Percentiles rank a stretch among this genome's conserved stretches.
Conservation (phyloP, 1,140 invertebrate species). For the Pseudachorutes palmiensis region DNA sequence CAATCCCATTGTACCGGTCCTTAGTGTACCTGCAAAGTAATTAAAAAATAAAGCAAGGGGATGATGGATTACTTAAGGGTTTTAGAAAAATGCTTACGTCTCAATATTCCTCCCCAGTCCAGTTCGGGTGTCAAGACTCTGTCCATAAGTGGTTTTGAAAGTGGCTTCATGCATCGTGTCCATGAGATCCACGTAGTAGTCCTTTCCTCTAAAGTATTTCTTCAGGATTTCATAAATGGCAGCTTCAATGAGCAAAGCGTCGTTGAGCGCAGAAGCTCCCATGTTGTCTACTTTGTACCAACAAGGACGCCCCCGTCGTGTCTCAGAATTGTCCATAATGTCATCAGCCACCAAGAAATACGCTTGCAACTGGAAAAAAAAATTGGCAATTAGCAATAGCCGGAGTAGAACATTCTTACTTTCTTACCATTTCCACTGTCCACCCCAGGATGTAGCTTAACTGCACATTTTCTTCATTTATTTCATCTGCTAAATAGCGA, state of each 20-base stretch:
- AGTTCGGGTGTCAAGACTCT: conserved; percentile 19
- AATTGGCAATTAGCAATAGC: conserved; percentile 53
- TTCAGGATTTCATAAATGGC: conserved; percentile 68
- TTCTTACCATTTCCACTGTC: conserved; percentile 84
- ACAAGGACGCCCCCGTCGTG: conserved; percentile 72
- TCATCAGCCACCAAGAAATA: conserved; percentile 82
- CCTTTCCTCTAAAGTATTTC: conserved; percentile 64
- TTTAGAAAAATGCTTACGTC: conserved; percentile 16
- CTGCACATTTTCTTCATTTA: conserved; percentile 68
- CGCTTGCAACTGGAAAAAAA: conserved; percentile 51
- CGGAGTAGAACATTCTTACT: not conserved
- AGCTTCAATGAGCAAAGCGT: conserved; percentile 69
- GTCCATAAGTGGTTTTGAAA: conserved; percentile 23
- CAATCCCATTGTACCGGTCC: conserved; percentile 79
- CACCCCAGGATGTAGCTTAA: conserved; percentile 77
- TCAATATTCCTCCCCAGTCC: conserved; percentile 39
- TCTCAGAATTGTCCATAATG: conserved; percentile 76
- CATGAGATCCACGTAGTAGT: conserved; percentile 69
- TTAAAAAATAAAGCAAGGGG: not conserved
- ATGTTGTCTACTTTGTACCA: conserved; percentile 79
- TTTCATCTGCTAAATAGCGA: conserved; percentile 54
- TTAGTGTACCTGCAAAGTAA: conserved; percentile 60
- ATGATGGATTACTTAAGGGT: not conserved
- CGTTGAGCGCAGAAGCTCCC: conserved; percentile 77
- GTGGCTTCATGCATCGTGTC: conserved; percentile 78